Evolutionary conservation across 2,888 invertebrate species (phyloP), one percentile per base, ranked within the genome.

Genomic region (Brachylomia viminalis): DNA sequence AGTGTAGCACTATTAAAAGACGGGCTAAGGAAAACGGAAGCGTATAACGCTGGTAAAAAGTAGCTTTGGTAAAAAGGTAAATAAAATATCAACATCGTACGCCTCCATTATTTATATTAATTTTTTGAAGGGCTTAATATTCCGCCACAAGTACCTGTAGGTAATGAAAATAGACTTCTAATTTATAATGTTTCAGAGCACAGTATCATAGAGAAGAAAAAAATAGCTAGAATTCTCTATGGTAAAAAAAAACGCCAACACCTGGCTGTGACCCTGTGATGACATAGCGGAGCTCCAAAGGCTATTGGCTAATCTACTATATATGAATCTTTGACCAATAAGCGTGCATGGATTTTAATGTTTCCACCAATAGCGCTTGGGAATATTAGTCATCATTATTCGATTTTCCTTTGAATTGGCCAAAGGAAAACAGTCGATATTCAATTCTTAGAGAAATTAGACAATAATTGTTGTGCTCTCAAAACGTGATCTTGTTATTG

Each of bases 341-440:
- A 64, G 17, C 30, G 10, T 6, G 1, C 2, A 20, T 2, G 0
- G 0, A 0, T 3, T 0, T 0, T 3, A 0, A 0, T 0, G 0
- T 0, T 4, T 38, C 0, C 20, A 73, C 85, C 88, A 82, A 85
- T 87, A 27, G 58, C 3, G 8, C 5, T 0, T 0, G 1, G 5
- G 7, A 61, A 61, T 38, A 72, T 85, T 76, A 86, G 58, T 85
- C 86, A 85, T 62, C 56, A 1, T 23, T 59, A 33, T 66, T 65
- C 64, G 11, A 20, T 27, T 66, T 68, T 17, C 49, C 58, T 13
- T 42, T 49, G 30, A 52, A 42, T 17, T n/a, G 27, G 20, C 58
- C 64, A 59, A 74, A 71, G 27, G 77, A 82, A 84, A 84, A 82
- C 85, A 82, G 86, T 85, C 68, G 49, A 33, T 56, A 42, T 61